Evolutionary conservation across 2,888 invertebrate genomes (phyloP).

Genomic region (Drosophila differens): DNA sequence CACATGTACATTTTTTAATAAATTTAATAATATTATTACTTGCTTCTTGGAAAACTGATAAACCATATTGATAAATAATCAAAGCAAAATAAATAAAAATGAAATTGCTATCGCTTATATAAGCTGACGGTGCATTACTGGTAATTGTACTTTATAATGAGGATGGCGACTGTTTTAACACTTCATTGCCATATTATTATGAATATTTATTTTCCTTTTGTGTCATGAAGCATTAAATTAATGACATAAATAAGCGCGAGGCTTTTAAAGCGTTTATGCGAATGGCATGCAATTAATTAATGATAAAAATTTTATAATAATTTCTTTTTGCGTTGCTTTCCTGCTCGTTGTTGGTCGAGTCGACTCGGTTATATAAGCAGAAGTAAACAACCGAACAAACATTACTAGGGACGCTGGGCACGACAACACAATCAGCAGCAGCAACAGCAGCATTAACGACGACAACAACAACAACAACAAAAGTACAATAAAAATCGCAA

Average conservation of each 20-base stretch:
- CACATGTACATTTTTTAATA: background rate
- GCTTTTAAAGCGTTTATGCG: slow-evolving; percentile 53
- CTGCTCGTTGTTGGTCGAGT: background rate
- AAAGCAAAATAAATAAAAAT: background rate
- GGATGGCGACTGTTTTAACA: slow-evolving; percentile 26
- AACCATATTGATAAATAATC: background rate
- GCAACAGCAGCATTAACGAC: background rate
- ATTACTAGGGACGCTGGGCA: slow-evolving; percentile 23
- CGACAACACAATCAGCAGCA: slow-evolving; percentile 19
- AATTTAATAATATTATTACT: background rate
- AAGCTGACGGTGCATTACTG: slow-evolving; percentile 5
- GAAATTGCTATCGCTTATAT: background rate
- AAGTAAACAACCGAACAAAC: slow-evolving; percentile 18
- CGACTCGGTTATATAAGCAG: background rate
- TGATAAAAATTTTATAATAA: slow-evolving; percentile 35
- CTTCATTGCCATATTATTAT: slow-evolving; percentile 25
- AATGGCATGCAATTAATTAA: slow-evolving; percentile 61
- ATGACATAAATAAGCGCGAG: slow-evolving; percentile 50
- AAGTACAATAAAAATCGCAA: background rate
- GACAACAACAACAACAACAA: background rate
- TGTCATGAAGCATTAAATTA: slow-evolving; percentile 21
- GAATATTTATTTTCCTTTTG: slow-evolving; percentile 4
- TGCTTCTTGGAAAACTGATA: background rate
- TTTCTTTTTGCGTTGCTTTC: slow-evolving; percentile 1
- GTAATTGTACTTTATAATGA: slow-evolving; percentile 7